Evolutionary conservation across 2,797 vertebrate species (phyloP).

Genomic region (Danio albolineatus): DNA sequence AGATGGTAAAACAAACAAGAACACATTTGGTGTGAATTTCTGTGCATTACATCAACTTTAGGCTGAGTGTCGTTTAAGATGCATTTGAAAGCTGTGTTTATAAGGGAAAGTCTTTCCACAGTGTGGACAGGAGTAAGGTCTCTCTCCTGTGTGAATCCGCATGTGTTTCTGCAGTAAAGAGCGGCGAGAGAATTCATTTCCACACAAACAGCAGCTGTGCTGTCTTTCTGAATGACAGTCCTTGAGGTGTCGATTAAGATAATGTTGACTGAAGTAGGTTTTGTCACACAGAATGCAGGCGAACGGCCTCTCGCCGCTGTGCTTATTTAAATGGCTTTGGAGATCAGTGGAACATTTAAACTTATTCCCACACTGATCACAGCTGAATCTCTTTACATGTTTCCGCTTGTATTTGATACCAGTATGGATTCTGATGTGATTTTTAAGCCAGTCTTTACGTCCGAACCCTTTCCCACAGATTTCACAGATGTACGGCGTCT

Average conservation of each 20-base stretch:
- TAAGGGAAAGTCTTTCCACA: slow-evolving; percentile 24
- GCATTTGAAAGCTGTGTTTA: not conserved
- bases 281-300: not conserved
- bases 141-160: slow-evolving; percentile 32
- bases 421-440: no score
- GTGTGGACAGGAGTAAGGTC: slow-evolving; percentile 3
- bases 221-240: not conserved
- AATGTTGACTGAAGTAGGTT: not conserved
- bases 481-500: slow-evolving; percentile 10
- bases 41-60: not conserved
- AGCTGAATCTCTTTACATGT: no score
- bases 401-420: no score
- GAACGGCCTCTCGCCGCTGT: not conserved
- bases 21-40: no score
- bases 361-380: no score
- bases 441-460: not conserved
- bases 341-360: not conserved
- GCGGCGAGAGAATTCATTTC: not conserved
- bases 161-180: not conserved
- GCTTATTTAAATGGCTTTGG: not conserved
- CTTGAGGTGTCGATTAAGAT: not conserved
- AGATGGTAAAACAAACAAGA: no score
- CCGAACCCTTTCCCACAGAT: slow-evolving; percentile 16
- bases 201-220: not conserved
- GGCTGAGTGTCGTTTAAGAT: not conserved